Conservation (phyloP, 2,797 vertebrate species). For the Acanthis flammea region DNA sequence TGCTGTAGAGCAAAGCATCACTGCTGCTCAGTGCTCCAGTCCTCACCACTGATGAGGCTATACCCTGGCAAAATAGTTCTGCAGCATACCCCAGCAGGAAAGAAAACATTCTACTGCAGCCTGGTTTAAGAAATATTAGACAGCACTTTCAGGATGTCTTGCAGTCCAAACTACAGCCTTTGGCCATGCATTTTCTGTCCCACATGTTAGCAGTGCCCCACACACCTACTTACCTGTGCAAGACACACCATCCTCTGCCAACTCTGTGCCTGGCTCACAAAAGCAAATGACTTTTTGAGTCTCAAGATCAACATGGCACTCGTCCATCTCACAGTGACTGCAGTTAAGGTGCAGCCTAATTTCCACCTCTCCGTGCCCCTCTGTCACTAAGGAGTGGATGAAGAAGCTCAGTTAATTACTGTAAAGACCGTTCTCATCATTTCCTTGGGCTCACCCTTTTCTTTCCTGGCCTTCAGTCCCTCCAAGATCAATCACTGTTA, state of each 20-base stretch:
- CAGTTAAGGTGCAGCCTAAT: conserved; percentile 93
- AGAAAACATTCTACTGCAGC: background rate
- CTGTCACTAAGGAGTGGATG: conserved; percentile 81
- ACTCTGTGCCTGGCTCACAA: conserved; percentile 84
- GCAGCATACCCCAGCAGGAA: background rate
- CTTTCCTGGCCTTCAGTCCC: background rate
- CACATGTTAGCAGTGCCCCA: background rate
- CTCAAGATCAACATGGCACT: conserved; percentile 84
- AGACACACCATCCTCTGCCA: conserved; percentile 86
- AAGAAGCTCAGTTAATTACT: conserved; percentile 34
- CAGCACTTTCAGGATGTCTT: background rate
- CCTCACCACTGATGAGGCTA: background rate
- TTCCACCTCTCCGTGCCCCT: conserved; percentile 92
- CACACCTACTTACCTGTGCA: conserved; percentile 80
- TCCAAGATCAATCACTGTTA: background rate
- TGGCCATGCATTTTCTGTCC: background rate
- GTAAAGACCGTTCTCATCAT: background rate
- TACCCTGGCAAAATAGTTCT: background rate
- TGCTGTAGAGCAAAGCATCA: background rate
- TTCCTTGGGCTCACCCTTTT: background rate
- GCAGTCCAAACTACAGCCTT: background rate
- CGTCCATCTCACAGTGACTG: conserved; percentile 91
- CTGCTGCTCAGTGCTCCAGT: background rate
- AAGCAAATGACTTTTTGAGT: conserved; percentile 84
- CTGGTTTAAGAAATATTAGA: background rate